These are phyloP conservation scores for Smithornis capensis DNA, from an alignment of 2,113 vertebrate genomes.

Conservation along the genomic window DNA sequence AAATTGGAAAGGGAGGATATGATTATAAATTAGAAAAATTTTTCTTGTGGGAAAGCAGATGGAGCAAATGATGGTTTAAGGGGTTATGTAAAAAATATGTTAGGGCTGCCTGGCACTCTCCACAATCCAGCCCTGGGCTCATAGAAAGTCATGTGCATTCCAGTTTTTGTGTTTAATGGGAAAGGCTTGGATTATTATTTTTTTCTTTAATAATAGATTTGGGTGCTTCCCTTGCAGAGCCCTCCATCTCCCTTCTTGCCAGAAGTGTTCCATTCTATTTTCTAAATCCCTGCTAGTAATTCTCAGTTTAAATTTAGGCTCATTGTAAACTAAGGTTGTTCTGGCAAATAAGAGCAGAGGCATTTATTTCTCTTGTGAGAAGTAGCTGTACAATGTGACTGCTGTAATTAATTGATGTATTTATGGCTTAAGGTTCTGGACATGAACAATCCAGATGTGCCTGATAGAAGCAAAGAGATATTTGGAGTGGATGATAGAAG, in stretches of 20 bases:
- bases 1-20: neutral
- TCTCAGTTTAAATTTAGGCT: constrained; percentile 49
- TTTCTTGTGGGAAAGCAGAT: constrained; percentile 39
- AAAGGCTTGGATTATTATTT: neutral
- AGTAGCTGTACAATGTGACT: neutral
- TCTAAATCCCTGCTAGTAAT: constrained; percentile 37
- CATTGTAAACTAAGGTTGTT: constrained; percentile 3
- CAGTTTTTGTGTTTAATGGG: constrained; percentile 8
- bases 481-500: neutral
- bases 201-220: neutral
- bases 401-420: constrained; percentile 38
- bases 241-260: neutral
- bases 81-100: neutral
- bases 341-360: neutral
- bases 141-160: neutral
- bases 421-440: neutral
- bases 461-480: neutral
- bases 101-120: neutral
- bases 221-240: constrained; percentile 27
- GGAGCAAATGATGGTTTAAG: constrained; percentile 14
- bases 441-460: neutral
- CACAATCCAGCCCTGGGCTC: neutral
- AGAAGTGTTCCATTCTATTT: constrained; percentile 8
- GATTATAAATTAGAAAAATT: neutral
- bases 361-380: constrained; percentile 41